Conservation (phyloP, 2,113 vertebrate genomes). For the Nothoprocta pentlandii region DNA sequence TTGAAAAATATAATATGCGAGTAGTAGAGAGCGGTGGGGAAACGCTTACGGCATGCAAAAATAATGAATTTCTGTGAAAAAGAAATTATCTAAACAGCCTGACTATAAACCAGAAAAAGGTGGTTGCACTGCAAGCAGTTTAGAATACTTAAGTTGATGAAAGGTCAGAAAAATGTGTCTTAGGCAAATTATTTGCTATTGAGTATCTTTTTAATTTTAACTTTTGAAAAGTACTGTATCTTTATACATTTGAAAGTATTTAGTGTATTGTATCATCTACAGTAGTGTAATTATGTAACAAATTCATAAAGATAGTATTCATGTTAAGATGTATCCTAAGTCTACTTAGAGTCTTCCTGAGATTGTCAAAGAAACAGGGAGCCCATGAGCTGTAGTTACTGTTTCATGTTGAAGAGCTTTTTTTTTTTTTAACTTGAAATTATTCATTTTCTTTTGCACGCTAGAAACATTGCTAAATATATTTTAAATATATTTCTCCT, state of each 20-base stretch:
- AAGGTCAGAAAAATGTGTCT: not conserved
- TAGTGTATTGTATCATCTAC: not conserved
- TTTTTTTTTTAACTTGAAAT: not conserved
- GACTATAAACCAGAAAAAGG: not conserved
- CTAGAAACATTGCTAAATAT: not conserved
- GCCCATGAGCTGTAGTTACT: not conserved
- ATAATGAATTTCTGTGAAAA: not conserved
- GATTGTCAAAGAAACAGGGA: not conserved
- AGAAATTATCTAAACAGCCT: not conserved
- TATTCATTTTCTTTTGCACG: not conserved
- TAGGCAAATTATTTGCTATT: not conserved
- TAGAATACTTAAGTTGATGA: constrained; percentile 3
- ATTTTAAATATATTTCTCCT: not conserved
- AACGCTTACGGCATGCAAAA: not conserved
- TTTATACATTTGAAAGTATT: not conserved
- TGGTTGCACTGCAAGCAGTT: not conserved
- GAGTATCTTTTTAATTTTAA: not conserved
- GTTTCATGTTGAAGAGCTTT: not conserved
- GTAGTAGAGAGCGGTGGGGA: not conserved
- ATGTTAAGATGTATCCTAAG: not conserved
- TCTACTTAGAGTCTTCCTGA: not conserved
- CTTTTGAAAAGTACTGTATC: not conserved
- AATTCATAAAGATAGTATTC: not conserved
- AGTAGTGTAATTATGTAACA: not conserved
- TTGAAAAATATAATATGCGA: not conserved